These are phyloP conservation scores for Encarsia formosa DNA, from an alignment of 2,888 invertebrate genomes.

Conservation along the genomic window DNA sequence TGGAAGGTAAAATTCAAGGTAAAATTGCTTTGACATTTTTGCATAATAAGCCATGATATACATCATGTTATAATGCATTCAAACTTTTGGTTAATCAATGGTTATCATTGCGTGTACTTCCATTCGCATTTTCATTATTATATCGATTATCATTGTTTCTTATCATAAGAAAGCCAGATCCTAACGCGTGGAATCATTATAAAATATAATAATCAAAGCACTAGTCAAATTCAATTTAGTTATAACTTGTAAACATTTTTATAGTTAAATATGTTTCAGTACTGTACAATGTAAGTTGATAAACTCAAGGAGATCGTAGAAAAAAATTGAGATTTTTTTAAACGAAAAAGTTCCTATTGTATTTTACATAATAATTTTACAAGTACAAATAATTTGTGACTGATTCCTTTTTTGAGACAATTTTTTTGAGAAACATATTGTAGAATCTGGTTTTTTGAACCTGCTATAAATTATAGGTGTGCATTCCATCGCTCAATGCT, in stretches of 20 bases:
- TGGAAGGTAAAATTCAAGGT: too few relatives aligned
- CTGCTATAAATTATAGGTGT: slow-evolving; percentile 10
- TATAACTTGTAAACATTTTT: too few relatives aligned
- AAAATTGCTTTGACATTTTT: too few relatives aligned
- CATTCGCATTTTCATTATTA: slow-evolving; percentile 8
- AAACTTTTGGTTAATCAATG: too few relatives aligned
- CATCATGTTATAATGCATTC: too few relatives aligned
- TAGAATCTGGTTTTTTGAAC: slow-evolving; percentile 25
- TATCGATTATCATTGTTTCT: slow-evolving; percentile 3
- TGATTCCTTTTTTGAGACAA: slow-evolving; percentile 1
- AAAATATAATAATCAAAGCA: neutral
- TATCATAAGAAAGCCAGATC: slow-evolving; percentile 22
- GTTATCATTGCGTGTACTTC: too few relatives aligned
- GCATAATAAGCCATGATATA: too few relatives aligned
- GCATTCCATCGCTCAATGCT: slow-evolving; percentile 20
- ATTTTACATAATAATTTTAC: neutral
- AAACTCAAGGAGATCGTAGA: too few relatives aligned
- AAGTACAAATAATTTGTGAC: slow-evolving; percentile 5
- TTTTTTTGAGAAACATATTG: slow-evolving; percentile 3
- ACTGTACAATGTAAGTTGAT: neutral
- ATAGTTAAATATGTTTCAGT: neutral
- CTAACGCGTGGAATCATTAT: slow-evolving; percentile 20
- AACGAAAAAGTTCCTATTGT: neutral
- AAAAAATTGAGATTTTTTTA: neutral
- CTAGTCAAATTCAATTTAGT: too few relatives aligned